A percentile compares a stretch with the other conserved stretches of the same genome.
Conservation (phyloP, 2,888 invertebrate species). For the Drosophila crucigera region DNA sequence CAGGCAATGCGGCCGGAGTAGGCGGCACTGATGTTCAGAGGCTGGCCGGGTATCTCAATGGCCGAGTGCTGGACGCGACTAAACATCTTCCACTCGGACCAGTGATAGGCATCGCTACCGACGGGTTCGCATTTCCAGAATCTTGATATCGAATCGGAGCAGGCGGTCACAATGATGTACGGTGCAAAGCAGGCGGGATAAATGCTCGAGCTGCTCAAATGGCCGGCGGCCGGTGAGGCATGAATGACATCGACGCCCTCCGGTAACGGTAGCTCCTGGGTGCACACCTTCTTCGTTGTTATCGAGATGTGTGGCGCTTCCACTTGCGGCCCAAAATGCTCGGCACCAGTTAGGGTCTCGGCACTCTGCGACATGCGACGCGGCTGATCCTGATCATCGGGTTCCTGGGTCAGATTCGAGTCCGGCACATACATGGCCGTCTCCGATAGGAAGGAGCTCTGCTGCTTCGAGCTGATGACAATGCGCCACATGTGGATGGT, state of each 20-base stretch:
- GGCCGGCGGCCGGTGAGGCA: conserved; percentile 98
- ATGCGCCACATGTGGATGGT: conserved; percentile 98
- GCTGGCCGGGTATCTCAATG: conserved; percentile 92
- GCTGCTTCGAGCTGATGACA: conserved; percentile 93
- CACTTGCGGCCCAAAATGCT: conserved; percentile 70
- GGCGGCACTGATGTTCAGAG: conserved; percentile 97
- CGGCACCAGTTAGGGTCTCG: conserved; percentile 74
- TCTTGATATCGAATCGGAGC: conserved; percentile 94
- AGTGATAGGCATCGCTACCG: conserved; percentile 87
- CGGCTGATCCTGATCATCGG: conserved; percentile 86
- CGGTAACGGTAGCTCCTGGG: conserved; percentile 94
- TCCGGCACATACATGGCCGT: conserved; percentile 97
- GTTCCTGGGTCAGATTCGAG: conserved; percentile 93
- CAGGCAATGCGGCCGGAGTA: conserved; percentile 99
- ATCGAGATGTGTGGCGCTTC: conserved; percentile 91
- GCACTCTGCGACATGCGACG: conserved; percentile 80
- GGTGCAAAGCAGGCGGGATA: conserved; percentile 99
- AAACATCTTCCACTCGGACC: conserved; percentile 96
- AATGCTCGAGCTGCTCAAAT: conserved; percentile 98
- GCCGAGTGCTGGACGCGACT: conserved; percentile 89
- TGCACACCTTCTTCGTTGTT: conserved; percentile 96
- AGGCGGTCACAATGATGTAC: conserved; percentile 97
- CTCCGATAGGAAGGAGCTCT: conserved; percentile 88
- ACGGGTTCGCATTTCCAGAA: conserved; percentile 91
- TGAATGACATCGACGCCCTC: conserved; percentile 96